phyloP scores from a whole-genome alignment of 2,888 invertebrate species.

The Nasonovia ribisnigri region DNA sequence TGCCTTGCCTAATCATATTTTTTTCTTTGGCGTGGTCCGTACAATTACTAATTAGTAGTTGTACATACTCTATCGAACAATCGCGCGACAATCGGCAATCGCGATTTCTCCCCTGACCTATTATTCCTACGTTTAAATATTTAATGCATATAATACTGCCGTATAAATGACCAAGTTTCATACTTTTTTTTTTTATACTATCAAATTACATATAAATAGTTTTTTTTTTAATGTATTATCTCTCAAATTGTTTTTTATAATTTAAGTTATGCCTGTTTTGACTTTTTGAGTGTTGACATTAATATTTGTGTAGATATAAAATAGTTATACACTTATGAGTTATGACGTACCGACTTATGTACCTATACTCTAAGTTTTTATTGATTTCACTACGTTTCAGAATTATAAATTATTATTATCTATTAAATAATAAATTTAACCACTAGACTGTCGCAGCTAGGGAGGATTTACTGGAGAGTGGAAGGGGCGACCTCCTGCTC shows the following conservation, averaged over 20 bases:
- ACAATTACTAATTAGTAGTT: no score
- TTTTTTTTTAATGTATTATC: not conserved
- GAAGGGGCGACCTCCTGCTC: no score
- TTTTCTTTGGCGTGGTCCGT: not conserved
- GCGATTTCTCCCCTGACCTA: not conserved
- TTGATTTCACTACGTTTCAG: not conserved
- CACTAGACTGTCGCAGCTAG: not conserved
- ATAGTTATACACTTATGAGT: not conserved
- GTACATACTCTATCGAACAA: not conserved
- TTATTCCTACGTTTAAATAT: not conserved
- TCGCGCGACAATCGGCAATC: not conserved
- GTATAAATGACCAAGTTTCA: not conserved
- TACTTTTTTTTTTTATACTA: not conserved
- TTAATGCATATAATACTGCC: not conserved
- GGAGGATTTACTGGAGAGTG: no score
- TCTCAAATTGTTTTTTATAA: not conserved
- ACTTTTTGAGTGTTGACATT: not conserved
- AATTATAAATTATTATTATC: not conserved
- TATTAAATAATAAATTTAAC: not conserved
- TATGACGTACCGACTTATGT: no score
- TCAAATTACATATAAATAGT: not conserved
- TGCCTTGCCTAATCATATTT: not conserved
- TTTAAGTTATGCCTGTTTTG: not conserved
- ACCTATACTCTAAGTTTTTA: not conserved
- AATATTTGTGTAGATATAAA: not conserved